These are phyloP conservation scores for Drosophila nigrodunni DNA, from an alignment of 1,140 invertebrate genomes.

Conservation along the genomic window DNA sequence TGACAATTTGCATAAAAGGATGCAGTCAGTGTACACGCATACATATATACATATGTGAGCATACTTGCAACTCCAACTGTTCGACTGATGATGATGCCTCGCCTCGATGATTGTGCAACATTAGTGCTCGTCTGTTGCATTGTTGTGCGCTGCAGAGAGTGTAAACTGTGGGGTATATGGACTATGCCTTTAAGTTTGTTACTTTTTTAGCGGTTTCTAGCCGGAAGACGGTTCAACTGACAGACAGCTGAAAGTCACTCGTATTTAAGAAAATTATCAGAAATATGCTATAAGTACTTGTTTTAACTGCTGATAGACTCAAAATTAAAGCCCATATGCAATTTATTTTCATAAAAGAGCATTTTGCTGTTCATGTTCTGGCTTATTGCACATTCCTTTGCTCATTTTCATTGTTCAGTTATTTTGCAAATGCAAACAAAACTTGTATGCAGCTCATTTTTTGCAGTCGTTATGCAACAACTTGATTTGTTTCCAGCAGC, in stretches of 20 bases:
- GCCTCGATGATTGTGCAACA: conserved; percentile 56
- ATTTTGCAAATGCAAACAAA: conserved; percentile 18
- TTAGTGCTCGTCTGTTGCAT: conserved; percentile 49
- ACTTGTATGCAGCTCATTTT: conserved; percentile 49
- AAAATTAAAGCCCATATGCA: no score
- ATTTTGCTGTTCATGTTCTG: neutral
- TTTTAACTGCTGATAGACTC: no score
- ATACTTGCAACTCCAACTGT: conserved; percentile 12
- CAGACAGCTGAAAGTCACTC: no score
- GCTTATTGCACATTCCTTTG: neutral
- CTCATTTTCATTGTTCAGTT: conserved; percentile 14
- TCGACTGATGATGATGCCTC: conserved; percentile 22
- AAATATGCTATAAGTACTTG: no score
- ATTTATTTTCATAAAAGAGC: neutral
- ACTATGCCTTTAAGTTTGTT: neutral
- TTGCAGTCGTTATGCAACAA: conserved; percentile 51
- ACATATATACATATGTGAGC: conserved; percentile 15
- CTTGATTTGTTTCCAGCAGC: conserved; percentile 44
- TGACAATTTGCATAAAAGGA: conserved; percentile 78
- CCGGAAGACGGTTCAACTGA: no score
- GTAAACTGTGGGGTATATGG: conserved; percentile 20
- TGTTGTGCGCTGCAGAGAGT: conserved; percentile 15
- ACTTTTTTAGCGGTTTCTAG: neutral
- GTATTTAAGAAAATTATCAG: no score
- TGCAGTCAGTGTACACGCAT: conserved; percentile 63